Percentiles rank a stretch among this genome's conserved stretches.
phyloP scores from a whole-genome alignment of 23 tunicate genomes.

The Clavelina lepadiformis region DNA sequence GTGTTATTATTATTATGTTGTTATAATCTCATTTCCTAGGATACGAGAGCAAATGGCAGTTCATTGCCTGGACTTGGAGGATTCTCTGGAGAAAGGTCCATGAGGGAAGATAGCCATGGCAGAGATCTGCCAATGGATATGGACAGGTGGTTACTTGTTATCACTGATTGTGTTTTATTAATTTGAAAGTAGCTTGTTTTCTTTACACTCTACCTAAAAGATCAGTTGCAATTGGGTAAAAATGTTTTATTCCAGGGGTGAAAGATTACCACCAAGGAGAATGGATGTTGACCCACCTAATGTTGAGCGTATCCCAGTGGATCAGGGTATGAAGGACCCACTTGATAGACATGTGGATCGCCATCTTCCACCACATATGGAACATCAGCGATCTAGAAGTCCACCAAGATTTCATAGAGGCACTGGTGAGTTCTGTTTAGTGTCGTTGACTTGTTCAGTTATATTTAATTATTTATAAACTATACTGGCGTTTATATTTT shows the following conservation, averaged over 20 bases:
- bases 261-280: slow-evolving; percentile 21
- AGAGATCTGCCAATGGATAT: slow-evolving; percentile 3
- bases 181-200: background rate
- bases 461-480: no score
- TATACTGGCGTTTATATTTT: no score
- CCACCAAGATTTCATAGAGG: slow-evolving; percentile 57
- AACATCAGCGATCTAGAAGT: slow-evolving; percentile 23
- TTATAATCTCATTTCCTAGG: slow-evolving; percentile 8
- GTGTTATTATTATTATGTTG: no score
- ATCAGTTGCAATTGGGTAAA: background rate
- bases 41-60: slow-evolving; percentile 31
- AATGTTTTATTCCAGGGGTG: slow-evolving; percentile 7
- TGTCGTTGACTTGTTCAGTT: no score
- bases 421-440: slow-evolving; percentile 1
- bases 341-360: slow-evolving; percentile 41
- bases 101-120: no score
- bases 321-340: slow-evolving; percentile 28
- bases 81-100: slow-evolving; percentile 27
- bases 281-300: slow-evolving; percentile 11
- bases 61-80: slow-evolving; percentile 37
- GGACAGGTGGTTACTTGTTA: background rate
- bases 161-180: background rate
- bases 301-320: slow-evolving; percentile 38
- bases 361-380: slow-evolving; percentile 9
- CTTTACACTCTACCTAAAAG: background rate